Conservation (phyloP, 2,113 vertebrate species). For the Chroicocephalus ridibundus region DNA sequence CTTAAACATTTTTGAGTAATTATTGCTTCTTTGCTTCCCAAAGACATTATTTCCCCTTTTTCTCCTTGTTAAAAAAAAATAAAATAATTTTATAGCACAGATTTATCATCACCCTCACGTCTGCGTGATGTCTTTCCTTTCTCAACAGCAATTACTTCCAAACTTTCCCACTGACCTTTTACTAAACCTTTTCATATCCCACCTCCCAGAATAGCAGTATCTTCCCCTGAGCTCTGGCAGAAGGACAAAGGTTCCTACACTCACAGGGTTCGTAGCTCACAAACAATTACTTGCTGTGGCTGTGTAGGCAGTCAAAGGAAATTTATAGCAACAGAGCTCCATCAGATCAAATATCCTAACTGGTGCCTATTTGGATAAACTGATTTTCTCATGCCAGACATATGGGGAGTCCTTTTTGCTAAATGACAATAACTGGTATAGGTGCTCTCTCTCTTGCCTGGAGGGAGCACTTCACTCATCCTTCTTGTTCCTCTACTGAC, state of each 20-base stretch:
- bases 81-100: not conserved
- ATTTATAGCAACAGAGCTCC: not conserved
- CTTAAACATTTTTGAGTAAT: not conserved
- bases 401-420: not conserved
- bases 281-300: not conserved
- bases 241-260: not conserved
- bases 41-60: not conserved
- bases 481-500: not conserved
- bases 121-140: not conserved
- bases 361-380: not conserved
- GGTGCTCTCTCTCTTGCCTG: not conserved
- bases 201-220: not conserved
- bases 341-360: not conserved
- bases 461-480: not conserved
- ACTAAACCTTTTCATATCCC: not conserved
- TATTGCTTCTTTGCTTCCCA: not conserved
- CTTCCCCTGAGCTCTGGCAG: not conserved
- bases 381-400: not conserved
- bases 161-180: not conserved
- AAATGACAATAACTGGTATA: not conserved
- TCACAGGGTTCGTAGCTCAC: not conserved
- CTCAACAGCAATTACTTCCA: not conserved
- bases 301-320: not conserved
- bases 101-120: not conserved
- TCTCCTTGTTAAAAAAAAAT: not conserved